Evolutionary conservation across 2,797 vertebrate species (phyloP), one percentile per base, ranked within the genome.

Genomic region (Propithecus perrieri): DNA sequence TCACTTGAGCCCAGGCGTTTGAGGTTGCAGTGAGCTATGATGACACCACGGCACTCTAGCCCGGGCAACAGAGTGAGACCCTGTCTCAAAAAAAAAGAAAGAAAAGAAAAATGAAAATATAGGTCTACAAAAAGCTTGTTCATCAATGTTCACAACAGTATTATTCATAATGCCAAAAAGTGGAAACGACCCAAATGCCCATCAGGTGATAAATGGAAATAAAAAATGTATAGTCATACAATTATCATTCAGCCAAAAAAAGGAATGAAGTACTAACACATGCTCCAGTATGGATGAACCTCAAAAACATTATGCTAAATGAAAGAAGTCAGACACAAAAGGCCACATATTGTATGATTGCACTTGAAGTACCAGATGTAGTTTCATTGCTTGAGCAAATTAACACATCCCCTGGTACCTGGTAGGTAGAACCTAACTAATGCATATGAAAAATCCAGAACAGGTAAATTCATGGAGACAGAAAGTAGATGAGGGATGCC

Each of bases 271-370:
- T 41, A 8, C 18, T 7, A 15, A 71, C 5, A 48, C 8, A 4
- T 0, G 3, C 59, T 30, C 5, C 3, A 0, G 7, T 0, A 15
- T 15, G 50, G 71, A 33, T 5, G 41, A 57, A 26, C 46, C 41
- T 7, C 12, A 26, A 48, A 26, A 74, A 35, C 46, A 43, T 46
- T 33, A 18, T 1, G 22, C 38, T 57, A 24, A 46, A n/a, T 5
- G 76, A 59, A 55, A 80, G 14, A n/a, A 20, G 43, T 6, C 55
- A 41, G 24, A 35, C 5, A 5, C 12, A 26, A 48, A 83, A 43
- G 72, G 53, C n/a, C 41, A 69, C 17, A 33, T 0, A 0, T 2
- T 26, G 9, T 4, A 7, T n/a, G 71, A 50, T 15, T 75, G 53
- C 24, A 61, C 61, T 33, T 48, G 46, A 53, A 13, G 2, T 28